Conservation (phyloP, 2,888 invertebrate species). For the Eupithecia vulgata region DNA sequence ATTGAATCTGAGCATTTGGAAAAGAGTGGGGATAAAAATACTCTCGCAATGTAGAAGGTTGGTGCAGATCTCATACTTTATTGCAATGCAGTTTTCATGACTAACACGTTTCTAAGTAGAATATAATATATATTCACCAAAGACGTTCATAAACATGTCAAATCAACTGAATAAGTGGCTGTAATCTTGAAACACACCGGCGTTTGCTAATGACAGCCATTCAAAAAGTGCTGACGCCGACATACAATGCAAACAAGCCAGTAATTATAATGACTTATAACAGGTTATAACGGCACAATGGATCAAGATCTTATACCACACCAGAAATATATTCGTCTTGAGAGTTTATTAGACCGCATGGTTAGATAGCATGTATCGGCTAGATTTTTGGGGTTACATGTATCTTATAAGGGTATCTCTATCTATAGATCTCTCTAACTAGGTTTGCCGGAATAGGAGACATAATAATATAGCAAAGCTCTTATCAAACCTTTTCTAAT, state of each 20-base stretch:
- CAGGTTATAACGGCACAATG: slow-evolving; percentile 6
- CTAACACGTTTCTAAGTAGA: neutral
- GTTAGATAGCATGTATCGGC: neutral
- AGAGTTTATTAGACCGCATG: neutral
- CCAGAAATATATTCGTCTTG: neutral
- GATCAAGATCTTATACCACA: neutral
- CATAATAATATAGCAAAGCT: neutral
- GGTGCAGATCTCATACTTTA: neutral
- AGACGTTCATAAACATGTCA: neutral
- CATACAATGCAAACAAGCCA: slow-evolving; percentile 18
- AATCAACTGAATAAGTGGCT: neutral
- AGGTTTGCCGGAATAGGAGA: neutral
- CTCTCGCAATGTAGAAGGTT: no score
- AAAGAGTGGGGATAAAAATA: neutral
- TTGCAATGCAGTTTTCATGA: neutral
- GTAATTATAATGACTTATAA: slow-evolving; percentile 17
- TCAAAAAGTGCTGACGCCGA: slow-evolving; percentile 27
- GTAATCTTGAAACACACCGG: neutral
- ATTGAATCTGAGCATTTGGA: neutral
- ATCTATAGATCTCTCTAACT: no score
- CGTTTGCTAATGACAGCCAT: slow-evolving; percentile 15
- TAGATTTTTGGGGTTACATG: neutral
- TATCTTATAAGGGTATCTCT: neutral
- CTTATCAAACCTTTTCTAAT: neutral
- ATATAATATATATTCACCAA: neutral